phyloP scores from a whole-genome alignment of 2,888 invertebrate genomes.

The Anticlea derivata region DNA sequence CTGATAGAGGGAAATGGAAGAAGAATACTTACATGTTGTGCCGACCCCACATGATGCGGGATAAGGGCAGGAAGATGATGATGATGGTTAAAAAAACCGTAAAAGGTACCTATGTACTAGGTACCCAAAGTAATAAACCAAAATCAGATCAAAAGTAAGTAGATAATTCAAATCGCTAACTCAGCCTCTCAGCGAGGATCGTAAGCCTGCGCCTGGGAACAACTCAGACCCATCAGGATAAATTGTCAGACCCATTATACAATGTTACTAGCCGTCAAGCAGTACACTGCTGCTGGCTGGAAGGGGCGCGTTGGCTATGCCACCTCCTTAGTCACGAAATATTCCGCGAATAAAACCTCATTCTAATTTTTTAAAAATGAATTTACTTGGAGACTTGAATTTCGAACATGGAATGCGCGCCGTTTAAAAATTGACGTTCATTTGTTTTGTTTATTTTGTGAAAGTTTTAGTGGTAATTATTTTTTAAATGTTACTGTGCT shows the following conservation, averaged over 20 bases:
- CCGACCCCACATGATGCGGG: too few relatives aligned
- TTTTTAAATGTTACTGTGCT: constrained; percentile 9
- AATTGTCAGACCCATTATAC: constrained; percentile 75
- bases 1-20: too few relatives aligned
- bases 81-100: too few relatives aligned
- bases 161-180: constrained; percentile 43
- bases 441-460: constrained; percentile 14
- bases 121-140: too few relatives aligned
- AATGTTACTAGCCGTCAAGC: constrained; percentile 72
- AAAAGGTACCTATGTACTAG: too few relatives aligned
- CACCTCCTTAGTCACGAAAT: constrained; percentile 35
- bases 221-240: constrained; percentile 70
- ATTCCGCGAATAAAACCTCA: constrained; percentile 32
- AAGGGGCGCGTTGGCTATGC: constrained; percentile 60
- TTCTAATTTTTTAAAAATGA: constrained; percentile 20
- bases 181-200: constrained; percentile 57
- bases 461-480: constrained; percentile 19
- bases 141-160: too few relatives aligned
- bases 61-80: too few relatives aligned
- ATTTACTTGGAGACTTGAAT: constrained; percentile 6
- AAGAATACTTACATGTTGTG: too few relatives aligned
- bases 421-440: constrained; percentile 21
- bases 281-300: constrained; percentile 64
- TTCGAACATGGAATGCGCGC: constrained; percentile 41
- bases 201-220: constrained; percentile 62